Conservation (phyloP, 2,888 invertebrate species). For the Lycia hirtaria region DNA sequence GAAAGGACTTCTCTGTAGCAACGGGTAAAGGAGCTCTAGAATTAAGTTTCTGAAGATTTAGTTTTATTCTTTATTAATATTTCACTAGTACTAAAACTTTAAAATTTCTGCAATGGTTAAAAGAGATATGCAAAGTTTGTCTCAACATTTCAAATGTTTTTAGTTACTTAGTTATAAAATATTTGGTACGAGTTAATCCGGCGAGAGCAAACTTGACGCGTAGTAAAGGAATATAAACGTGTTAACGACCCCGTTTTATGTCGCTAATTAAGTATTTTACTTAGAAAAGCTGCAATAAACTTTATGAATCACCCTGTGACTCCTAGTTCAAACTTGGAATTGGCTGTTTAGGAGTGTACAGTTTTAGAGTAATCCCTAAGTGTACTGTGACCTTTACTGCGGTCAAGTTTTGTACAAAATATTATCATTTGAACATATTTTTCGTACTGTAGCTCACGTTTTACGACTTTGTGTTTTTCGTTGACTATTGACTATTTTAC, state of each 20-base stretch:
- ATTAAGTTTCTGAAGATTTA: background rate
- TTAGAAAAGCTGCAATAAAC: constrained; percentile 27
- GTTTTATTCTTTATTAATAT: background rate
- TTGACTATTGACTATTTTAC: too few species aligned
- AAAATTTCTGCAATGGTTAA: background rate
- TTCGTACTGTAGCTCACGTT: too few species aligned
- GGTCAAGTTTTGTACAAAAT: background rate
- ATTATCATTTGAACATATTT: background rate
- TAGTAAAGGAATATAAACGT: constrained; percentile 24
- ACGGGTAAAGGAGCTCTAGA: too few species aligned
- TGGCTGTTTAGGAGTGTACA: constrained; percentile 1
- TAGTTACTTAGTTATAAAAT: background rate
- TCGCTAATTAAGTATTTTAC: constrained; percentile 28
- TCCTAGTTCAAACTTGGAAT: constrained; percentile 14
- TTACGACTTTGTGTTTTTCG: too few species aligned
- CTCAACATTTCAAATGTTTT: background rate
- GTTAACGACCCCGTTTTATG: constrained; percentile 24
- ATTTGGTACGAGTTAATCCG: constrained; percentile 3
- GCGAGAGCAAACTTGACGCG: constrained; percentile 13
- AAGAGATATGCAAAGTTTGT: background rate
- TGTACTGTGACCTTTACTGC: constrained; percentile 2
- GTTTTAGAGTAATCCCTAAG: constrained; percentile 6
- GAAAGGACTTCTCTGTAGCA: too few species aligned
- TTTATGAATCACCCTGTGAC: constrained; percentile 16
- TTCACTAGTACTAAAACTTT: background rate